Evolutionary conservation across 1,140 invertebrate genomes (phyloP), one percentile per base, ranked within the genome.

Genomic region (Lepidurus apus): DNA sequence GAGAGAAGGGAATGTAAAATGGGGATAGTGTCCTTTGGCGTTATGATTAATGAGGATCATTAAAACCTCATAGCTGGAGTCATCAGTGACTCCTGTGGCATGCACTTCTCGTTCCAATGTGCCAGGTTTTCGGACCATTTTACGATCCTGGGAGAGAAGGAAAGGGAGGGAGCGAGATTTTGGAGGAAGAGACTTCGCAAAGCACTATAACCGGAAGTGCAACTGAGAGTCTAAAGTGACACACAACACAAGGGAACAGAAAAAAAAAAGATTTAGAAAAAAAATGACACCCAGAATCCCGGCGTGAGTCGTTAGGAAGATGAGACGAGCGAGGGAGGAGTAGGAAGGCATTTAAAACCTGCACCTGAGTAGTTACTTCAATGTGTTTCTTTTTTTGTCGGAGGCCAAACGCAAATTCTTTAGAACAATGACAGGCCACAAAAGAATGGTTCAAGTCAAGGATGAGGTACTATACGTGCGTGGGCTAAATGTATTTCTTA

Each of bases 11-110:
- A 65, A 65, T 65, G 53, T 21, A 34, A 34, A 34, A 34, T 34
- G 34, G 34, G 34, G 34, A 7, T 65, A 13, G 17, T 65, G 78
- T 74, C 73, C 74, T 74, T 73, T 26, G 21, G 10, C 73, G 24
- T 42, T 43, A 78, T 79, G 78, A 79, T 79, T 79, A 79, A 79
- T 79, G 78, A 79, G 78, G 17, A 74, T 79, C 78, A 79, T 79
- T 79, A 79, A 79, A 79, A 79, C 74, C 73, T 79, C 78, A 79
- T 79, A 79, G 73, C 73, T 43, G 42, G 43, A 21, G 78, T 65
- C 44, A 65, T 65, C 53, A 43, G 77, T 34, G 53, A 44, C 74
- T 74, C 26, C 53, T 44, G 74, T 78, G 45, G 53, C 42, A 78
- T 78, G 53, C 42, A 43, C 42, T 53, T 7, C 24, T 10, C 42